These are phyloP conservation scores for Lapara coniferarum DNA, from an alignment of 2,888 invertebrate genomes.

Conservation along the genomic window DNA sequence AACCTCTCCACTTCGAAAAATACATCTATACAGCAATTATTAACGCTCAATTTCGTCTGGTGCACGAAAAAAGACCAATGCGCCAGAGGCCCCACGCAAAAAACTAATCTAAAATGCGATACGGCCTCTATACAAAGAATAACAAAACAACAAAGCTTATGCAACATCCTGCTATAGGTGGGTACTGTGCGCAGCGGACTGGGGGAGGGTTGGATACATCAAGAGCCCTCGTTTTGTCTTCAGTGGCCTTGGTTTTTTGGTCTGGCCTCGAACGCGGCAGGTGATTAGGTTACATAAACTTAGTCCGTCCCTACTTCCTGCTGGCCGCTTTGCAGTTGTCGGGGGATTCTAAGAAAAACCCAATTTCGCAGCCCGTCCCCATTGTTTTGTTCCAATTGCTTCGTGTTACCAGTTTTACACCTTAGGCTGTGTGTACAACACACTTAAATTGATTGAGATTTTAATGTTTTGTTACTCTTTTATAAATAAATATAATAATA, in stretches of 20 bases:
- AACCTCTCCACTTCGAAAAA: slow-evolving; percentile 38
- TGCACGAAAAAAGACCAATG: slow-evolving; percentile 51
- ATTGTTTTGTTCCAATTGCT: slow-evolving; percentile 72
- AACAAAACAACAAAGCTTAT: slow-evolving; percentile 82
- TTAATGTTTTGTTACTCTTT: neutral
- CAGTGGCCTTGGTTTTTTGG: slow-evolving; percentile 48
- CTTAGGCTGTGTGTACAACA: slow-evolving; percentile 44
- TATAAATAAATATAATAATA: neutral
- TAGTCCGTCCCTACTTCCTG: slow-evolving; percentile 81
- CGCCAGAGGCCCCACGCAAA: slow-evolving; percentile 61
- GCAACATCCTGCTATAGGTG: slow-evolving; percentile 76
- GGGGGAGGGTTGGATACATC: slow-evolving; percentile 71
- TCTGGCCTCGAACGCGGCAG: slow-evolving; percentile 76
- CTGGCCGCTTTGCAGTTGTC: slow-evolving; percentile 79
- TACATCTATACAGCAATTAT: slow-evolving; percentile 48
- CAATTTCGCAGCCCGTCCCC: slow-evolving; percentile 68
- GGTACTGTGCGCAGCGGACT: slow-evolving; percentile 49
- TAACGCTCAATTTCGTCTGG: slow-evolving; percentile 62
- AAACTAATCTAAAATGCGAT: slow-evolving; percentile 79
- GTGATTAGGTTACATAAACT: slow-evolving; percentile 84
- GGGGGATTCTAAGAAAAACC: slow-evolving; percentile 77
- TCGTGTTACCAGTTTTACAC: slow-evolving; percentile 57
- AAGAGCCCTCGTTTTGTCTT: slow-evolving; percentile 67
- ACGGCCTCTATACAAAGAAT: slow-evolving; percentile 66
- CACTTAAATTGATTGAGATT: neutral